Percentiles rank a stretch among this genome's conserved stretches.
Conservation (phyloP, 2,888 invertebrate genomes). For the Petrolisthes manimaculis region DNA sequence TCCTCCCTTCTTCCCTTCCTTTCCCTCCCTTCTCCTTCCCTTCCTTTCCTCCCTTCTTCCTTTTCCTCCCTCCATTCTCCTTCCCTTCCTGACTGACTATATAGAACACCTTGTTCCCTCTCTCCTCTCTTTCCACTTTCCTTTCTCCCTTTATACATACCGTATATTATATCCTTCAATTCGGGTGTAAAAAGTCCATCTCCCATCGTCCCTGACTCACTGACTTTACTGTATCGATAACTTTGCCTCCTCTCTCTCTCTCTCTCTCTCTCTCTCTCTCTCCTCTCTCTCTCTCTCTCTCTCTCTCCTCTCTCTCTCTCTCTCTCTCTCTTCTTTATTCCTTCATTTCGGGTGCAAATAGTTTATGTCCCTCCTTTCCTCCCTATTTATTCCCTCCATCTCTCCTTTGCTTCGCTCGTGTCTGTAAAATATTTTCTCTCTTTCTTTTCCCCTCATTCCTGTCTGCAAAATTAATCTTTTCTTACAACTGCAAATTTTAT, state of each 20-base stretch:
- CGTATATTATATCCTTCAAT: too few species aligned
- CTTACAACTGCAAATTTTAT: not conserved
- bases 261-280: not conserved
- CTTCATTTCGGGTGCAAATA: not conserved
- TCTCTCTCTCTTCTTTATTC: not conserved
- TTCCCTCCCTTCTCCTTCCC: not conserved
- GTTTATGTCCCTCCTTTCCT: not conserved
- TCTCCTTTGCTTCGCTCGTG: not conserved
- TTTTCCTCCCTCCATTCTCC: not conserved
- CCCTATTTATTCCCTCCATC: not conserved
- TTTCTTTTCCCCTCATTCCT: not conserved
- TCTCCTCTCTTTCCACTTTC: too few species aligned
- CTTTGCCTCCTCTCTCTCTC: too few species aligned
- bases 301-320: not conserved
- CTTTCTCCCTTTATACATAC: too few species aligned
- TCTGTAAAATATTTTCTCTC: not conserved
- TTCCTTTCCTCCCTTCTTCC: not conserved
- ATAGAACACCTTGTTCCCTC: not conserved
- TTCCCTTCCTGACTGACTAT: not conserved
- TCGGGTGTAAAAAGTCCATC: too few species aligned
- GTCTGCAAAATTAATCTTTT: not conserved
- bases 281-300: not conserved
- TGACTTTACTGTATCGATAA: too few species aligned
- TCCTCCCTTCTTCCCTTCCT: not conserved
- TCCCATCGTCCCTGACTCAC: too few species aligned